phyloP scores from a whole-genome alignment of 2,888 invertebrate species.

The Apomyelois bistriatella region DNA sequence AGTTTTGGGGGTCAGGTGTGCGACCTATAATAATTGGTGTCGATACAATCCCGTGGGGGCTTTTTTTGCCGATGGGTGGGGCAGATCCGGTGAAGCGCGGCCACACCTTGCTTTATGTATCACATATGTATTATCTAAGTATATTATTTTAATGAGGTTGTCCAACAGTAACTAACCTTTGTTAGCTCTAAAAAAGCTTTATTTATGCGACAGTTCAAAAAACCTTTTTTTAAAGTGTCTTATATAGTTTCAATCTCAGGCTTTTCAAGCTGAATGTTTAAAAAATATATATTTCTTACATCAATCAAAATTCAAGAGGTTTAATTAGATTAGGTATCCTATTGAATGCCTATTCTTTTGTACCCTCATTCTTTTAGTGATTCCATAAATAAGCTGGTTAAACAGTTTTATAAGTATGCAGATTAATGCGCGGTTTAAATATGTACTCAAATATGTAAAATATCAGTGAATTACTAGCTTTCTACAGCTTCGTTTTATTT shows the following conservation, averaged over 20 bases:
- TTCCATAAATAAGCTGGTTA: background rate
- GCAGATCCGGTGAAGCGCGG: conserved; percentile 14
- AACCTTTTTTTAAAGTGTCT: too few relatives aligned
- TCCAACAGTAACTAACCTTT: background rate
- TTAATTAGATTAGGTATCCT: too few relatives aligned
- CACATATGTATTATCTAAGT: background rate
- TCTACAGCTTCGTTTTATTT: background rate
- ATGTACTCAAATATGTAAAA: conserved; percentile 7
- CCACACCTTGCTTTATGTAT: conserved; percentile 5
- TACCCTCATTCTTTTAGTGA: background rate
- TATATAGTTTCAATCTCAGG: too few relatives aligned
- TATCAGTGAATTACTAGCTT: conserved; percentile 4
- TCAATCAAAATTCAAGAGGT: too few relatives aligned
- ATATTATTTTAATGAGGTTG: background rate
- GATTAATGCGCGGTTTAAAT: background rate
- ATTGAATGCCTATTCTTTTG: background rate
- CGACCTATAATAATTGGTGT: conserved; percentile 35
- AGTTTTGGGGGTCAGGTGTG: conserved; percentile 35
- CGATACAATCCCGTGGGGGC: conserved; percentile 26
- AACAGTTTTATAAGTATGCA: background rate
- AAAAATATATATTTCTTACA: too few relatives aligned
- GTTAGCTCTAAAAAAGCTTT: too few relatives aligned
- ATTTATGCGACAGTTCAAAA: too few relatives aligned
- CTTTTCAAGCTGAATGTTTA: too few relatives aligned
- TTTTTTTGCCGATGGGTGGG: conserved; percentile 26